Evolutionary conservation across 2,113 vertebrate species (phyloP), one percentile per base, ranked within the genome.

Genomic region (Hyaena hyaena): DNA sequence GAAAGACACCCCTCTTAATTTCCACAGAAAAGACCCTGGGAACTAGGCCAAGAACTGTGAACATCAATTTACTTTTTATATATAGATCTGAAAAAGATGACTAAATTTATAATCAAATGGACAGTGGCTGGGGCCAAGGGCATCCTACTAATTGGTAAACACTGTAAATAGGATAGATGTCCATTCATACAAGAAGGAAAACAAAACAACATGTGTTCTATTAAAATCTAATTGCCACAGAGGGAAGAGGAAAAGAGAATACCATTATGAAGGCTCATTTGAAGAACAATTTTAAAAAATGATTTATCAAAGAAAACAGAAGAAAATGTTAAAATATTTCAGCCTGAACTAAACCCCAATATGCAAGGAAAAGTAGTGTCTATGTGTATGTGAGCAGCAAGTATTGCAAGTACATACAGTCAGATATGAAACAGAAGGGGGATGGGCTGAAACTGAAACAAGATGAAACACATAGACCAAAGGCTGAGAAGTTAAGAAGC

Each of bases 301-400:
- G 5, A 81, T 31, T 76, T 14, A 28, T 48, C 89, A 85, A 95
- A 86, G 39, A 74, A 92, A 63, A 1, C 5, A 77, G 73, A 90
- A 92, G 53, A 93, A 91, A 71, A 43, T 81, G 24, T 19, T 92
- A n/a, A 58, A 94, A 35, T 74, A 66, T 19, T 85, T 86, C 33
- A 50, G 10, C 5, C 14, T 69, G 9, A 94, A 88, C 33, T 66
- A 77, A 89, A 77, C 8, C 10, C 45, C 39, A 39, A 35, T 21
- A n/a, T 28, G 35, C 55, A 81, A 76, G 35, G 43, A 5, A 63
- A 82, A 17, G 48, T 21, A 11, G 0, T 35, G 21, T 43, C 3
- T 48, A 1, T 69, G 5, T 0, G 28, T 23, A 61, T 0, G 3
- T 10, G 35, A 71, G 10, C 24, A 65, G 16, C 0, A 26, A 58